These are phyloP conservation scores for Puma concolor DNA, from an alignment of 2,113 vertebrate genomes.

Conservation along the genomic window DNA sequence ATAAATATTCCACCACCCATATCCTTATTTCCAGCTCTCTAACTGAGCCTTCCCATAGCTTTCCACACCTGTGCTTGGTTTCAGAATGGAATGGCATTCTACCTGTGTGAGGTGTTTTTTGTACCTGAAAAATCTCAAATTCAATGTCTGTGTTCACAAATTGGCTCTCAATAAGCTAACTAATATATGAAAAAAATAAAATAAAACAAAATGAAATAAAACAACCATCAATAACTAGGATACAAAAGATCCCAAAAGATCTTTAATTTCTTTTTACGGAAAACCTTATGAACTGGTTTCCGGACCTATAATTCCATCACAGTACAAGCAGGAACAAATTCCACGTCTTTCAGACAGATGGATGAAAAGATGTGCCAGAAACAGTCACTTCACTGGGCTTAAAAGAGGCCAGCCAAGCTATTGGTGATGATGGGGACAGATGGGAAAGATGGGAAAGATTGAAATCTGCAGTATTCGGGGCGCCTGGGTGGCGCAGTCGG, in stretches of 20 bases:
- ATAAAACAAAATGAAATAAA: not conserved
- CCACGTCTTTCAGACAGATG: slow-evolving; percentile 14
- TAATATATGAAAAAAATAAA: not conserved
- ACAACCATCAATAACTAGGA: not conserved
- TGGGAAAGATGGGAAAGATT: not conserved
- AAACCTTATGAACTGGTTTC: not conserved
- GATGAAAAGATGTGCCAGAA: not conserved
- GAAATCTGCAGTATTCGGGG: not conserved
- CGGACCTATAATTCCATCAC: not conserved
- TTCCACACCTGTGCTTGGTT: not conserved
- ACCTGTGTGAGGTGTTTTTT: not conserved
- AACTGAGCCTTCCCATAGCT: not conserved
- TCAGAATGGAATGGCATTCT: not conserved
- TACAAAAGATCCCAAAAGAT: not conserved
- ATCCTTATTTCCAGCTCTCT: not conserved
- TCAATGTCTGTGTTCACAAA: not conserved
- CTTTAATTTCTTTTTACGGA: not conserved
- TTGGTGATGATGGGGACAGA: not conserved
- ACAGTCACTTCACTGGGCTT: not conserved
- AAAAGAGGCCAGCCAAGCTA: slow-evolving; percentile 25
- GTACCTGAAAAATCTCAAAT: not conserved
- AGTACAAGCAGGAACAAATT: not conserved
- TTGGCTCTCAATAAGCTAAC: not conserved
- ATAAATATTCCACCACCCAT: not conserved
- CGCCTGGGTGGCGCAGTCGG: too few species aligned